Base-by-base conservation (phyloP, 2,113 vertebrate genomes). In the Nycticebus coucang region DNA sequence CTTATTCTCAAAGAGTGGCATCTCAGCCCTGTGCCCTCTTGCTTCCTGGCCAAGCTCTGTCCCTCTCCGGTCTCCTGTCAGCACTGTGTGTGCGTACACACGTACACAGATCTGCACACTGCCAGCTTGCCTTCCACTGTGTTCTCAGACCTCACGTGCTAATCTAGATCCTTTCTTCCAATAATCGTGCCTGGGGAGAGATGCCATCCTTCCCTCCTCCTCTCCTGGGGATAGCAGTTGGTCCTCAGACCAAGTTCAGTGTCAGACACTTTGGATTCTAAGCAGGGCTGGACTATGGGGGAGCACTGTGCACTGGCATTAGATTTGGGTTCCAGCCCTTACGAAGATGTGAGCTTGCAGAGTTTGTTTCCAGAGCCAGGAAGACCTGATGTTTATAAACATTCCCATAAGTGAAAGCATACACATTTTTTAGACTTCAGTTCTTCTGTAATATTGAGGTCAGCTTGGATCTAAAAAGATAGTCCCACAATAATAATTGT, bases 281-380 rank as follows among this genome's bases (percentile, higher is more conserved):
- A 41, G 14, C 26, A 45, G 66, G n/a, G 19, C 14, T 3, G 14
- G 28, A 19, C 8, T 9, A 22, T 1, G 2, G 21, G 14, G 0
- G 1, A 0, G 3, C 0, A 7, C 12, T 33, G 15, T 33, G 30
- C 14, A 18, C 28, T 11, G 11, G 41, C 10, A 6, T n/a, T 21
- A 4, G 91, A 41, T 9, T n/a, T 59, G 64, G 15, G n/a, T 4
- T 55, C 21, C 0, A 41, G 55, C n/a, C 33, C 1, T 6, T 15
- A 55, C 19, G 80, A 78, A 84, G 89, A 83, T 3, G 22, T 0
- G 17, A 33, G 33, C 45, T 87, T 68, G n/a, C 8, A 19, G 15
- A 64, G 35, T n/a, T 74, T 53, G 53, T 37, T 68, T 89, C 41
- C 5, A 77, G 93, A 77, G 53, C 13, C 68, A 71, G 84, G 41